phyloP scores from a whole-genome alignment of 2,113 vertebrate species.

The Hippocampus guttulatus region DNA sequence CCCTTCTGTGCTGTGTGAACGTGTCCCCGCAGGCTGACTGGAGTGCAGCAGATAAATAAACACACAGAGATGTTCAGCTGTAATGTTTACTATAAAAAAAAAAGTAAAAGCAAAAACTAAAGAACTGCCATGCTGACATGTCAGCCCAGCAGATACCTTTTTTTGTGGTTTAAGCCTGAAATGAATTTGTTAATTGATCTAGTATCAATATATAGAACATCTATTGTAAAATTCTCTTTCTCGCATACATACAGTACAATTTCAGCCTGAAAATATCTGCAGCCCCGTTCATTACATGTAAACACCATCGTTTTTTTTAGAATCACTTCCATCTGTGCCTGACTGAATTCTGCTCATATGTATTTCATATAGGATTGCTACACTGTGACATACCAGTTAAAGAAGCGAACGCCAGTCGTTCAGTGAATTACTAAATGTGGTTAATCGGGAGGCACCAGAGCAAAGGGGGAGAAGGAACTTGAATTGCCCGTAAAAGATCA shows the following conservation, averaged over 20 bases:
- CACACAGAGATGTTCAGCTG: constrained; percentile 51
- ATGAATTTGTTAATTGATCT: constrained; percentile 2
- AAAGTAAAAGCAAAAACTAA: constrained; percentile 54
- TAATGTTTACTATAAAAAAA: constrained; percentile 70
- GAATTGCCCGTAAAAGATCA: constrained; percentile 16
- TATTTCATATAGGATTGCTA: constrained; percentile 17
- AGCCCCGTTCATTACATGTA: neutral
- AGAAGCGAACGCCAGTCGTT: neutral
- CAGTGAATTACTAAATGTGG: neutral
- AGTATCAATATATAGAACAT: neutral
- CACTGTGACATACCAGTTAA: constrained; percentile 9
- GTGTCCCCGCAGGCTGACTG: neutral
- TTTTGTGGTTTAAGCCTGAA: constrained; percentile 31
- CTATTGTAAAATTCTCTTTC: constrained; percentile 11
- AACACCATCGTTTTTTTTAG: neutral
- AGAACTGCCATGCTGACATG: constrained; percentile 1
- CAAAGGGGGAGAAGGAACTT: constrained; percentile 15
- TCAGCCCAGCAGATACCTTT: constrained; percentile 26
- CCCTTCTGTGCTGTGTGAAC: neutral
- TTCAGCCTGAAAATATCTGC: neutral
- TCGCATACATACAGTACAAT: constrained; percentile 1
- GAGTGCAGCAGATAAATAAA: constrained; percentile 29
- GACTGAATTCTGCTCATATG: constrained; percentile 5
- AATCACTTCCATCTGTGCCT: neutral
- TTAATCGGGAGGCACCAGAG: neutral